phyloP scores from a whole-genome alignment of 2,797 vertebrate species.

The Halcyon smyrnensis region DNA sequence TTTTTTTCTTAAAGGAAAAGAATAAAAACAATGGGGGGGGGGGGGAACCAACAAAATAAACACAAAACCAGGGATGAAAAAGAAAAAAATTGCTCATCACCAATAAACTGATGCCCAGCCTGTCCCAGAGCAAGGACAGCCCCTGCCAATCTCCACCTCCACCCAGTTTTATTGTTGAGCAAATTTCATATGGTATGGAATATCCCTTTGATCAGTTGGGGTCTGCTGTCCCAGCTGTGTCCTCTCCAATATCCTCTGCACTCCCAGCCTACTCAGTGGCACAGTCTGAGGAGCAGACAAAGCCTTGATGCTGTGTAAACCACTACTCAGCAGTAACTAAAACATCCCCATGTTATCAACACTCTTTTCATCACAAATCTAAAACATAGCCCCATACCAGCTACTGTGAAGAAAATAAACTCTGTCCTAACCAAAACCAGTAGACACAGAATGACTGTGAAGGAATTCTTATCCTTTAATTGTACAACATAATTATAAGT shows the following conservation, averaged over 20 bases:
- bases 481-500: neutral
- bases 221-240: neutral
- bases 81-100: neutral
- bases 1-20: neutral
- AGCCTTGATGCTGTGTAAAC: neutral
- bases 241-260: neutral
- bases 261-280: fast-evolving
- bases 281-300: neutral
- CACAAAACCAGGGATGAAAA: neutral
- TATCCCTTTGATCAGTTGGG: neutral
- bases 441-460: neutral
- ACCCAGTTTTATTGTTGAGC: neutral
- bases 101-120: neutral
- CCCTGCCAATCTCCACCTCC: neutral
- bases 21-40: neutral
- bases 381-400: neutral
- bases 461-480: neutral
- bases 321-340: neutral
- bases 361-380: neutral
- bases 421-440: neutral
- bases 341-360: neutral
- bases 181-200: too few relatives aligned
- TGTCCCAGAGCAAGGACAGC: neutral
- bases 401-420: neutral
- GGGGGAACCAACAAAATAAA: neutral